Conservation (phyloP, 2,113 vertebrate genomes). For the Xiphorhynchus elegans region DNA sequence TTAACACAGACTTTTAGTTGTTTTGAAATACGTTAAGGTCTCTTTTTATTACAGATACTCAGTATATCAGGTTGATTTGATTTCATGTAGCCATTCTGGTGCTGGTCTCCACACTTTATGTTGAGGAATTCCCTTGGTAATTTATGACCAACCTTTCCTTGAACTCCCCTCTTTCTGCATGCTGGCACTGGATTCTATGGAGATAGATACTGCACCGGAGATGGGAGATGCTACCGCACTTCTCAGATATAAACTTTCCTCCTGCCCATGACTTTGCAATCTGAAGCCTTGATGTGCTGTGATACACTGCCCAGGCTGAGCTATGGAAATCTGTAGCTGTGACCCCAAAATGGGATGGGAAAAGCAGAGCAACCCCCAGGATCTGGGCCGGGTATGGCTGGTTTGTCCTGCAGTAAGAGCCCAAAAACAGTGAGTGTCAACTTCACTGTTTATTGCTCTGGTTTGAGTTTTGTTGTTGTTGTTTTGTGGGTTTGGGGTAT, state of each 20-base stretch:
- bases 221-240: background rate
- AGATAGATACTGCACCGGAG: background rate
- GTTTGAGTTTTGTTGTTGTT: too few species aligned
- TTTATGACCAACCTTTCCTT: background rate
- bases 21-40: background rate
- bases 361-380: background rate
- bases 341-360: background rate
- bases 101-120: background rate
- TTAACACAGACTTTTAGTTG: background rate
- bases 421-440: background rate
- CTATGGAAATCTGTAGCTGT: rapidly evolving
- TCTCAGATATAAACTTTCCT: background rate
- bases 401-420: background rate
- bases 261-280: background rate
- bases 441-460: background rate
- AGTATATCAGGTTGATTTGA: background rate
- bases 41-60: background rate
- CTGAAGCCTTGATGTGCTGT: background rate
- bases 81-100: background rate
- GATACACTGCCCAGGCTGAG: background rate
- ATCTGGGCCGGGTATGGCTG: background rate
- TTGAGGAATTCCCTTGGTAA: background rate
- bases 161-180: background rate
- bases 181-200: background rate
- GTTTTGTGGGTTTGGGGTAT: background rate